Evolutionary conservation across 1,140 invertebrate genomes (phyloP), one percentile per base, ranked within the genome.

Genomic region (Copidosoma floridanum): DNA sequence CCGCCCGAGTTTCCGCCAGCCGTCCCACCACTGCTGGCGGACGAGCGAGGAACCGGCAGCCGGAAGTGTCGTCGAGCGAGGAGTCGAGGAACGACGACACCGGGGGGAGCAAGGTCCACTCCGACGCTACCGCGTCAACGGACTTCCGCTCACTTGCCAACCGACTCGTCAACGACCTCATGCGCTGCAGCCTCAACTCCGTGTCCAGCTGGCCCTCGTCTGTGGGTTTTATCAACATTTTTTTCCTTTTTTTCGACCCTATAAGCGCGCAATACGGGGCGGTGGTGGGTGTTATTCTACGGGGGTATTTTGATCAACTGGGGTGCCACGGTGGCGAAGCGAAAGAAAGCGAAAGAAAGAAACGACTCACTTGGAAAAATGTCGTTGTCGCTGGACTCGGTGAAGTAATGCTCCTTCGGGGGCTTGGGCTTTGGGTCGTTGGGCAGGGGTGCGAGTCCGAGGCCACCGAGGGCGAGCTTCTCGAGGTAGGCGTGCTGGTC

Each of bases 351-450:
- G n/a, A n/a, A n/a, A n/a, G 29, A 46, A 37, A 37, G 47, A 3
- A 14, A 63, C 65, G 51, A 58, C 68, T 68, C 75, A 81, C 81
- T 77, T 68, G 76, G 80, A 41, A 82, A 81, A 46, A 82, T 81
- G 69, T 88, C 86, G 70, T 85, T 87, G 69, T 88, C 86, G 66
- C 86, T 88, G 0, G 85, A 84, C 60, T 87, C 85, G 21, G 83
- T 65, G 38, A 78, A 71, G 52, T 74, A 78, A 57, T 68, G 74
- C 23, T 71, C 72, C 26, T 64, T 52, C 3, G 10, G 20, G n/a
- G 57, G 40, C 53, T 56, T 46, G 14, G 14, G 18, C n/a, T 26
- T 21, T 51, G 6, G 56, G 21, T 16, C 68, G 55, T 59, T 50
- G 24, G 41, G 23, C 18, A 10, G 18, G 0, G 52, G 24, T 3